phyloP scores from a whole-genome alignment of 2,888 invertebrate species.

The Microctonus brassicae region DNA sequence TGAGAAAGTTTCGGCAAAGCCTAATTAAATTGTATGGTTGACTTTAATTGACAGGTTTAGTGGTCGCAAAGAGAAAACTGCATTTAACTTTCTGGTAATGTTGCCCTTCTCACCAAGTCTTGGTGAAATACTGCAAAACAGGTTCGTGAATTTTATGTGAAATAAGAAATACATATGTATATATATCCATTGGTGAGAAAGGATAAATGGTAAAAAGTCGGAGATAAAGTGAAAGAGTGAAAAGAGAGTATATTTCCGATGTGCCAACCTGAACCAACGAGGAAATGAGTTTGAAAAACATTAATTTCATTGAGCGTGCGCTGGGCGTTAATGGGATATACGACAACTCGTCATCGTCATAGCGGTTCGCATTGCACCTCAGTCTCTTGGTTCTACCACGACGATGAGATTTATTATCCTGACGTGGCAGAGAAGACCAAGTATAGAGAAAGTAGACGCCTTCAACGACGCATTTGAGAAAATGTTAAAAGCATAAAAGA shows the following conservation, averaged over 20 bases:
- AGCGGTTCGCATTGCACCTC: neutral
- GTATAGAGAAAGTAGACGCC: constrained; percentile 11
- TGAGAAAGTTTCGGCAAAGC: constrained; percentile 48
- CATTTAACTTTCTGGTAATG: constrained; percentile 50
- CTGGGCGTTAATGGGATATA: constrained; percentile 24
- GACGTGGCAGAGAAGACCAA: neutral
- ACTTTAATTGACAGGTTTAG: constrained; percentile 51
- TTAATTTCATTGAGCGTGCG: constrained; percentile 25
- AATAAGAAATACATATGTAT: neutral
- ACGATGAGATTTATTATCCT: constrained; percentile 11
- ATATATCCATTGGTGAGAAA: constrained; percentile 3
- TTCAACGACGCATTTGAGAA: neutral
- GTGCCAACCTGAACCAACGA: constrained; percentile 9
- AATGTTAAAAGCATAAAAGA: neutral
- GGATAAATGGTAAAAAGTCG: neutral
- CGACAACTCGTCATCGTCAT: constrained; percentile 15
- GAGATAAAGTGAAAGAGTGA: neutral
- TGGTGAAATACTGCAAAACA: constrained; percentile 12
- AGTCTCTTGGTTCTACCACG: neutral
- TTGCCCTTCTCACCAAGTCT: constrained; percentile 31
- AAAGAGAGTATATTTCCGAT: constrained; percentile 15
- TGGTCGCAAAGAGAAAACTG: constrained; percentile 41
- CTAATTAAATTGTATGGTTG: constrained; percentile 53
- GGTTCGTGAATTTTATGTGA: neutral
- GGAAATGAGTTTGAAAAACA: constrained; percentile 26